Conservation (phyloP, 2,113 vertebrate species). For the Atlantisia rogersi region DNA sequence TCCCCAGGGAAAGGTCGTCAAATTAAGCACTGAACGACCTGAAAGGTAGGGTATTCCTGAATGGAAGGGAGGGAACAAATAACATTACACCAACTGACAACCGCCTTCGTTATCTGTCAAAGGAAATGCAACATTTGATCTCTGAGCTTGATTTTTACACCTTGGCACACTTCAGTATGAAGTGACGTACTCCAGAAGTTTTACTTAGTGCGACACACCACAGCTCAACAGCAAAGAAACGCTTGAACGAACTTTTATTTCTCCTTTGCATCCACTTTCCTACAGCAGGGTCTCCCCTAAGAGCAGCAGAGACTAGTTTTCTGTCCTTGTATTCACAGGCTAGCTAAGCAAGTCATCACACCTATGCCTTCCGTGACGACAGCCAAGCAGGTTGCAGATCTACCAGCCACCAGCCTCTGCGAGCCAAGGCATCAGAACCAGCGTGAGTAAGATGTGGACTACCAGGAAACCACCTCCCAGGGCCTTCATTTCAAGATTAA, state of each 20-base stretch:
- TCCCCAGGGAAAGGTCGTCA: neutral
- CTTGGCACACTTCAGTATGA: neutral
- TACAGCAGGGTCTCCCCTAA: neutral
- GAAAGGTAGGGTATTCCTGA: neutral
- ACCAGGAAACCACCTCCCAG: conserved; percentile 45
- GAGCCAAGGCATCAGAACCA: neutral
- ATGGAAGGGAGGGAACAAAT: neutral
- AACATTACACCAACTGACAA: neutral
- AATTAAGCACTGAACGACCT: neutral
- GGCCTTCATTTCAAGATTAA: neutral
- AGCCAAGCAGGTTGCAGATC: neutral
- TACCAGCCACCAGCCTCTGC: rapidly evolving
- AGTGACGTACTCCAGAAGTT: neutral
- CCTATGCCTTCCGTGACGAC: neutral
- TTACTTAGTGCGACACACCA: neutral
- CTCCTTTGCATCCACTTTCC: neutral
- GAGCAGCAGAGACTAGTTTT: neutral
- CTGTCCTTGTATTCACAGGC: neutral
- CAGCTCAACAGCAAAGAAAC: neutral
- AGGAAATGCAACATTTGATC: neutral
- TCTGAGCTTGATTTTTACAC: neutral
- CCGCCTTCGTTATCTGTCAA: neutral
- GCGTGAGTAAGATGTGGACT: neutral
- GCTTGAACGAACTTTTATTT: no score
- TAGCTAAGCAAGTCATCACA: neutral